Evolutionary conservation across 2,888 invertebrate genomes (phyloP).

Genomic region (Latrodectus elegans): DNA sequence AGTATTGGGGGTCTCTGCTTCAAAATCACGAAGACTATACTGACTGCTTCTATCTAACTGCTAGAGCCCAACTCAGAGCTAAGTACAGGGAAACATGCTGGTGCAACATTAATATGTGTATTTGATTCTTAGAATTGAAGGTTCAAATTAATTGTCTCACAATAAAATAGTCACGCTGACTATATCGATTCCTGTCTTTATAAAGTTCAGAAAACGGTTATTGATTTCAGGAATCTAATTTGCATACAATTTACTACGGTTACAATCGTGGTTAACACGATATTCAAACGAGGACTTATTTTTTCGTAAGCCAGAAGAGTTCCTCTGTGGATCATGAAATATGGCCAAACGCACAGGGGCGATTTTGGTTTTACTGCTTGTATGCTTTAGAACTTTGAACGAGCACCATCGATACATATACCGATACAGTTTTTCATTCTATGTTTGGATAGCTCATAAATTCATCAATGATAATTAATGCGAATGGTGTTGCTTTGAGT

Average conservation of each 20-base stretch:
- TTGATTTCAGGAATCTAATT: background rate
- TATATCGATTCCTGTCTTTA: background rate
- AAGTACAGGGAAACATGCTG: too few relatives aligned
- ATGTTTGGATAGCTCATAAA: background rate
- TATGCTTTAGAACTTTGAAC: background rate
- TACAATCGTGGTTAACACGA: background rate
- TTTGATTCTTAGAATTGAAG: slow-evolving; percentile 45
- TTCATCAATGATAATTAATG: background rate
- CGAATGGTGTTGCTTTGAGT: background rate
- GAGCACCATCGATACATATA: background rate
- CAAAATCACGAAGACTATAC: too few relatives aligned
- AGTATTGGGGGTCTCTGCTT: too few relatives aligned
- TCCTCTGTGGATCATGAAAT: background rate
- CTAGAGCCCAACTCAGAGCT: too few relatives aligned
- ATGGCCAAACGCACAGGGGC: background rate
- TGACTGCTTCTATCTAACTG: too few relatives aligned
- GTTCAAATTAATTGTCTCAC: slow-evolving; percentile 22
- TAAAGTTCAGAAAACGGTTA: background rate
- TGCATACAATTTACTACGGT: background rate
- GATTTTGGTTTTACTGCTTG: background rate
- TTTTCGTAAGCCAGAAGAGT: background rate
- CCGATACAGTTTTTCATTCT: background rate
- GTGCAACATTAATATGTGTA: slow-evolving; percentile 13
- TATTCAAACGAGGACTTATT: background rate
- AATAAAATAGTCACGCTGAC: background rate